Conservation (phyloP, 1,140 invertebrate species). For the Radopholus similis region DNA sequence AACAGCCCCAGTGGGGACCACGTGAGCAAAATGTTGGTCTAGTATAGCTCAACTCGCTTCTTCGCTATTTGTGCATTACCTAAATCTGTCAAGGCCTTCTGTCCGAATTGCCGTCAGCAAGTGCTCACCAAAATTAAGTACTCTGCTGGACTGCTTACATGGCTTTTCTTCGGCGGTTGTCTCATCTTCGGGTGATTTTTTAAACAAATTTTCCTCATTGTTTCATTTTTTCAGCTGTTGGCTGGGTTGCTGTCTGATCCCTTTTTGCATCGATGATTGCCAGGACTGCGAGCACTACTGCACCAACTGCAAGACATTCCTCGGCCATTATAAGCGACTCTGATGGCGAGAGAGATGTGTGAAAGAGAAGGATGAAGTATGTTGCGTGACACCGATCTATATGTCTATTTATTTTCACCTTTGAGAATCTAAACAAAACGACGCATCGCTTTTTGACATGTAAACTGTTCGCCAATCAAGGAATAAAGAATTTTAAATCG, state of each 20-base stretch:
- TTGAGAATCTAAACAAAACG: too few relatives aligned
- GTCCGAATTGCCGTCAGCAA: constrained; percentile 26
- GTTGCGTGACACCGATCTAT: too few relatives aligned
- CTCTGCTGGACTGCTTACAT: constrained; percentile 22
- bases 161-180: constrained; percentile 24
- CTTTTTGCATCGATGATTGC: constrained; percentile 30
- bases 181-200: constrained; percentile 21
- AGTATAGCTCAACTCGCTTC: background rate
- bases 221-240: constrained; percentile 17
- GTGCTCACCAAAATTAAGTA: constrained; percentile 24
- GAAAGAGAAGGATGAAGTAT: too few relatives aligned
- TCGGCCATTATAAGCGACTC: constrained; percentile 20
- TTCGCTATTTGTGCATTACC: constrained; percentile 1
- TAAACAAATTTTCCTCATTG: background rate
- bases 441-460: too few relatives aligned
- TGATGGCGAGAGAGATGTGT: background rate
- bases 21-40: constrained; percentile 22
- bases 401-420: too few relatives aligned
- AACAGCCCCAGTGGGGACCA: background rate
- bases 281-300: constrained; percentile 33
- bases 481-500: too few relatives aligned
- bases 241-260: constrained; percentile 23
- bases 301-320: constrained; percentile 10
- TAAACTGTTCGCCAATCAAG: too few relatives aligned
- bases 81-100: background rate